phyloP scores from a whole-genome alignment of 2,113 vertebrate genomes.

The Azemiops feae region DNA sequence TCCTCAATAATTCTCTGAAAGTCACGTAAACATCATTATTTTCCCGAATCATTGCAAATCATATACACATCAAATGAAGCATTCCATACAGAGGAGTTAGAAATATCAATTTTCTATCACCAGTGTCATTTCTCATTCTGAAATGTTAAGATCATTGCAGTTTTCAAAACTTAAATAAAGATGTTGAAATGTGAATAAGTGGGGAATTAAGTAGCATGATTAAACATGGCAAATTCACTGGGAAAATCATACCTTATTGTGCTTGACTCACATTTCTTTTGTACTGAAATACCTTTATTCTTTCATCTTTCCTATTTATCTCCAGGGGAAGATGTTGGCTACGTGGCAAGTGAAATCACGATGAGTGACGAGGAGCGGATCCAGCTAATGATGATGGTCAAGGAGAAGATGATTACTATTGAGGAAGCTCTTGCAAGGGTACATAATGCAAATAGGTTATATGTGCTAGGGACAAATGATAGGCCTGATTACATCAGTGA shows the following conservation, averaged over 20 bases:
- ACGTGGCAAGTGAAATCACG: conserved; percentile 95
- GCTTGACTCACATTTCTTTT: accelerated
- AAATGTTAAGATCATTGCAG: not conserved
- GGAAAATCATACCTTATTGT: not conserved
- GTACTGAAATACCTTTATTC: not conserved
- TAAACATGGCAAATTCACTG: not conserved
- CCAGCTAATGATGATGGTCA: conserved; percentile 99
- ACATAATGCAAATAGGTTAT: conserved; percentile 42
- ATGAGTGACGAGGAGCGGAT: conserved; percentile 98
- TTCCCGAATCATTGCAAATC: not conserved
- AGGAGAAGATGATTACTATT: conserved; percentile 98
- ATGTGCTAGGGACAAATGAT: not conserved
- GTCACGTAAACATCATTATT: not conserved
- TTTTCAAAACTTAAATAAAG: conserved; percentile 16
- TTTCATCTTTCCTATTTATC: conserved; percentile 5
- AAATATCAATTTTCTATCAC: not conserved
- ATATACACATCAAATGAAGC: not conserved
- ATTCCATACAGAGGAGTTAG: not conserved
- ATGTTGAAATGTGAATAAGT: accelerated
- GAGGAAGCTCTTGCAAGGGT: conserved; percentile 97
- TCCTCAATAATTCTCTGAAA: not conserved
- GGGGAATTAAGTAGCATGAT: not conserved
- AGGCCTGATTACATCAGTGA: not conserved
- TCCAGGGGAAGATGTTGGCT: conserved; percentile 92
- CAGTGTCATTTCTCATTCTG: not conserved